Conservation (phyloP, 2,888 invertebrate species). For the Proisotoma minuta region DNA sequence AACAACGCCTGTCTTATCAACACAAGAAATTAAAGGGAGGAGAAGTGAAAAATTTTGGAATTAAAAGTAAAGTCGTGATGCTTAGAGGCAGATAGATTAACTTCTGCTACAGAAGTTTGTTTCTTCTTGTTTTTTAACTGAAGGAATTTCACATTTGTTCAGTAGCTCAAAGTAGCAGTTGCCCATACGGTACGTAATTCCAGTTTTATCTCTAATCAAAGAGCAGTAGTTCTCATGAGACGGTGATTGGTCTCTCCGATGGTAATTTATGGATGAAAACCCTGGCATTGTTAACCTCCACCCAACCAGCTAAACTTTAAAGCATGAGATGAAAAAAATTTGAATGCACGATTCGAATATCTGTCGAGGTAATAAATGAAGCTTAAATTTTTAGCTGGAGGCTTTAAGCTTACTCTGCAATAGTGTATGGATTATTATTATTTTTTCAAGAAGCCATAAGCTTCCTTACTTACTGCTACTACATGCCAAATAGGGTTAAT, state of each 20-base stretch:
- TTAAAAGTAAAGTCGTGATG: conserved; percentile 12
- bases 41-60: background rate
- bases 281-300: conserved; percentile 5
- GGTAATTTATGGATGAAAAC: conserved; percentile 8
- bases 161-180: background rate
- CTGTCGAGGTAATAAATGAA: conserved; percentile 6
- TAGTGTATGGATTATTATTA: background rate
- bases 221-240: conserved; percentile 10
- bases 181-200: conserved; percentile 12
- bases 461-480: conserved; percentile 2
- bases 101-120: conserved; percentile 12
- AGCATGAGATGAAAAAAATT: conserved; percentile 3
- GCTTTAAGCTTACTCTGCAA: background rate
- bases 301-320: background rate
- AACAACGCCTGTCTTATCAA: too few relatives aligned
- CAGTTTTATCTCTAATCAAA: conserved; percentile 13
- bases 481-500: conserved; percentile 4
- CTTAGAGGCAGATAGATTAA: conserved; percentile 1
- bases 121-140: conserved; percentile 1
- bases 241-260: conserved; percentile 1
- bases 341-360: conserved; percentile 6
- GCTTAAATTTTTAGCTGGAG: background rate
- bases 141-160: conserved; percentile 2
- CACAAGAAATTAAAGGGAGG: too few relatives aligned
- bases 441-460: conserved; percentile 1